These are phyloP conservation scores for Chroicocephalus ridibundus DNA, from an alignment of 2,113 vertebrate genomes.

Conservation along the genomic window DNA sequence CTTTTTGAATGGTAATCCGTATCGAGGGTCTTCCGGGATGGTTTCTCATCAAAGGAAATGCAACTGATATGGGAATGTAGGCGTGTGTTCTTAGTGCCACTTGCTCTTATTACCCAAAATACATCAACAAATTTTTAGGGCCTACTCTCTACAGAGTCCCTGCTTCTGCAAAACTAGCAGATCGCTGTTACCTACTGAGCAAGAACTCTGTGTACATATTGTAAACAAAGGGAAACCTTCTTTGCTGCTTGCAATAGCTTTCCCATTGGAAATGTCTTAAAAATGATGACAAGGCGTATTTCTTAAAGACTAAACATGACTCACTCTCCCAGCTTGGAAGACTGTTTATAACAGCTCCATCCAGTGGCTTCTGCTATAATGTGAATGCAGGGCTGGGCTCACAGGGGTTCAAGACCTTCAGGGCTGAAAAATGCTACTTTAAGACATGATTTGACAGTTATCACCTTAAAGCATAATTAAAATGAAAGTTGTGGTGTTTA, in stretches of 20 bases:
- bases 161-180: neutral
- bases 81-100: neutral
- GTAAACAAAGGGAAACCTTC: neutral
- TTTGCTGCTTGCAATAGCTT: neutral
- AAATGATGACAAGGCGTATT: neutral
- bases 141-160: neutral
- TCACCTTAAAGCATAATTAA: neutral
- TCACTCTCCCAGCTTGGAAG: neutral
- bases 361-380: conserved; percentile 5
- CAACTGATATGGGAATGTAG: neutral
- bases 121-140: neutral
- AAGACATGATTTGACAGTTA: neutral
- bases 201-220: neutral
- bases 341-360: conserved; percentile 48
- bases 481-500: neutral
- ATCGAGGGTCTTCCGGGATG: neutral
- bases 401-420: neutral
- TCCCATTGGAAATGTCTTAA: neutral
- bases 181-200: neutral
- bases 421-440: neutral
- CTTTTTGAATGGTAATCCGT: neutral
- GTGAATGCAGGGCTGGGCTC: neutral
- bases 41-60: neutral
- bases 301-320: neutral
- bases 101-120: neutral